A percentile compares a stretch with the other conserved stretches of the same genome.
Evolutionary conservation across 2,888 invertebrate species (phyloP).

Genomic region (Suillia variegata): DNA sequence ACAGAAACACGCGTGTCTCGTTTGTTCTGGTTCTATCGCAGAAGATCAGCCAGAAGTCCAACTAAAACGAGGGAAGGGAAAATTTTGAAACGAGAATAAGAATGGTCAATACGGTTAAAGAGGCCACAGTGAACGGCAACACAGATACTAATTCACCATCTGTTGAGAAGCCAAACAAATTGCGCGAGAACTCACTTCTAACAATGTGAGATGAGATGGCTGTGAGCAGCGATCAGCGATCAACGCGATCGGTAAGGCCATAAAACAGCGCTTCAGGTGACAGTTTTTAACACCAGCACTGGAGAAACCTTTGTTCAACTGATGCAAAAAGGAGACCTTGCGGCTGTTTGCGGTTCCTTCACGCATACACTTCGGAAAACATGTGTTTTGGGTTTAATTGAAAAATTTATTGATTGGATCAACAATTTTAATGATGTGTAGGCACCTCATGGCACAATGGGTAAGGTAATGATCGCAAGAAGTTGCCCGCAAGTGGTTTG

Average conservation of each 20-base stretch:
- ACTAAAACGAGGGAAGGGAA: constrained; percentile 21
- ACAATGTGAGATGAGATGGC: constrained; percentile 29
- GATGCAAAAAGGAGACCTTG: not conserved
- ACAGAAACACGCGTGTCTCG: constrained; percentile 13
- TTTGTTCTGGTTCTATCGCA: not conserved
- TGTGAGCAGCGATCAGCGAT: not conserved
- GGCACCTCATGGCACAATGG: constrained; percentile 12
- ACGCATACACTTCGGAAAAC: constrained; percentile 13
- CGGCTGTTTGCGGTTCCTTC: not conserved
- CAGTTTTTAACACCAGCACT: constrained; percentile 36
- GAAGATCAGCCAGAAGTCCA: not conserved
- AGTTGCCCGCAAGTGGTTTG: not conserved
- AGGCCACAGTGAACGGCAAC: not conserved
- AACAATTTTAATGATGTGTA: constrained; percentile 41
- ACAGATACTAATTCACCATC: constrained; percentile 28
- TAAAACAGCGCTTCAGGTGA: constrained; percentile 34
- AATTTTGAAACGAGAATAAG: constrained; percentile 15
- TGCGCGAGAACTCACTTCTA: constrained; percentile 29
- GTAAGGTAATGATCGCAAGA: not conserved
- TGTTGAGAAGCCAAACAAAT: constrained; percentile 34
- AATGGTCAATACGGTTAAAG: constrained; percentile 10
- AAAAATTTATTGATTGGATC: constrained; percentile 42
- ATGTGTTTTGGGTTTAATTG: constrained; percentile 35
- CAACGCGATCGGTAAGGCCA: constrained; percentile 2
- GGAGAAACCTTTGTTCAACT: not conserved